Conservation (phyloP, 2,888 invertebrate species). For the Melanotus villosus region DNA sequence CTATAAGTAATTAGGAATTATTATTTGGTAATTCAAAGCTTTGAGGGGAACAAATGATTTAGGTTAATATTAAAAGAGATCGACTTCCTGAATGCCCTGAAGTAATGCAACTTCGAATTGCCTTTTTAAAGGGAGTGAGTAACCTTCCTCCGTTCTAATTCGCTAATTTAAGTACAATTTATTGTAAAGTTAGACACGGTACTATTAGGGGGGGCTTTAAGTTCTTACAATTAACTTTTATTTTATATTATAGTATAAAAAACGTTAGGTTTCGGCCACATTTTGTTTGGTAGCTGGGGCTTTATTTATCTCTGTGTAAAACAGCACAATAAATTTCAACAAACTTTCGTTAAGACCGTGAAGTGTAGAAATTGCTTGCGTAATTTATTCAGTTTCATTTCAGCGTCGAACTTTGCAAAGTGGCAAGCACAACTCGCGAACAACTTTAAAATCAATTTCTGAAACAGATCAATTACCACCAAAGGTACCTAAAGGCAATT, state of each 20-base stretch:
- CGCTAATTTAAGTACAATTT: too few relatives aligned
- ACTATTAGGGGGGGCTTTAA: too few relatives aligned
- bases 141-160: too few relatives aligned
- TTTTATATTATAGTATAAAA: too few relatives aligned
- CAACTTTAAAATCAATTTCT: conserved; percentile 42
- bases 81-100: too few relatives aligned
- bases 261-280: not conserved
- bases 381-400: conserved; percentile 38
- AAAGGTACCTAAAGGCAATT: conserved; percentile 26
- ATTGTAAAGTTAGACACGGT: too few relatives aligned
- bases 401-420: conserved; percentile 25
- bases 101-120: too few relatives aligned
- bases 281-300: conserved; percentile 7
- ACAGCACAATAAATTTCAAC: conserved; percentile 33
- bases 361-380: conserved; percentile 30
- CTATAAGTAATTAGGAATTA: too few relatives aligned
- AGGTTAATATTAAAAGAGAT: too few relatives aligned
- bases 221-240: not conserved
- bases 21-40: too few relatives aligned
- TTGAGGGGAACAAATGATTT: too few relatives aligned
- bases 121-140: too few relatives aligned
- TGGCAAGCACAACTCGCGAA: conserved; percentile 16
- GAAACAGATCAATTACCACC: conserved; percentile 40
- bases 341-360: conserved; percentile 24
- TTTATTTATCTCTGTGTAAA: conserved; percentile 29